Percentiles rank a stretch among this genome's conserved stretches.
phyloP scores from a whole-genome alignment of 2,113 vertebrate species.

The Microtus oregoni region DNA sequence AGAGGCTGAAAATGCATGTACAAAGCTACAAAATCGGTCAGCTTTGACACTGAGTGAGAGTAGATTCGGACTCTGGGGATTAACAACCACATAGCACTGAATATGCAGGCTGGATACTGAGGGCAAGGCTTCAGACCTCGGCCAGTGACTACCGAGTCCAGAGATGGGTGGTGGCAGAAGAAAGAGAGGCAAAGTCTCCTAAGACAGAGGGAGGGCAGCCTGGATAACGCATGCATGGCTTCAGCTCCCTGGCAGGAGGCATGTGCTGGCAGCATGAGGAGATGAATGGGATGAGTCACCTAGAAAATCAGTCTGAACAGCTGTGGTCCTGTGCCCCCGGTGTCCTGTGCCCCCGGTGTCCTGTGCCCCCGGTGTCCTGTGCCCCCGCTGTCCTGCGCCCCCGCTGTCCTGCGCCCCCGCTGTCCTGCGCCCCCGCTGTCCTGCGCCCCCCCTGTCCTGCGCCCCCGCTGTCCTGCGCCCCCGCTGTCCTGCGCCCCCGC shows the following conservation, averaged over 20 bases:
- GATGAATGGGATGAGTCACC: background rate
- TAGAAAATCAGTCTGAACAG: background rate
- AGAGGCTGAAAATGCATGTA: background rate
- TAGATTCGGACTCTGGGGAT: background rate
- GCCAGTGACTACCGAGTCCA: background rate
- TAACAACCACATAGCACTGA: slow-evolving; percentile 23
- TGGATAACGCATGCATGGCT: background rate
- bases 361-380: no score
- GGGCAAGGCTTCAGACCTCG: slow-evolving; percentile 3
- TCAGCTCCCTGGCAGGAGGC: no score
- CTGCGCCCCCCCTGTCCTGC: no score
- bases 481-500: no score
- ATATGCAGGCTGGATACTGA: background rate
- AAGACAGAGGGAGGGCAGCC: background rate
- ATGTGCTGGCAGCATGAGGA: rapidly evolving
- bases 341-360: no score
- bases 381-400: no score
- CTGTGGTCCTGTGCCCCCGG: background rate
- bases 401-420: no score
- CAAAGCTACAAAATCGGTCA: background rate
- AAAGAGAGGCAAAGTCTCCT: background rate
- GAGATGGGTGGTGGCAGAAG: background rate
- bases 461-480: no score
- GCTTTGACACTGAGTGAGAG: background rate
- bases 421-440: no score